Conservation (phyloP, 2,888 invertebrate genomes). For the Tanytarsus gracilentus region DNA sequence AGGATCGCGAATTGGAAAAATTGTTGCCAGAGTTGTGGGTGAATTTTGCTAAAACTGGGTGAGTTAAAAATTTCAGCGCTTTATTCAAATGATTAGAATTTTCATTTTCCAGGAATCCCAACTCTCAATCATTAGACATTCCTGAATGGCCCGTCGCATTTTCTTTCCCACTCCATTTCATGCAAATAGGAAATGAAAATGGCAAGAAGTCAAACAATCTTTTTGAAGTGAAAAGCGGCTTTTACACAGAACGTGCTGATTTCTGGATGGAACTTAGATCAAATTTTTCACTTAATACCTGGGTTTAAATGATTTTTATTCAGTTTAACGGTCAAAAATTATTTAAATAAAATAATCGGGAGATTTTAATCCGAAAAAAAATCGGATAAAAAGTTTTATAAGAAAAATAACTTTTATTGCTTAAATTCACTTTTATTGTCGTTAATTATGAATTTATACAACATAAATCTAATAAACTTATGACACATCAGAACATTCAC, state of each 20-base stretch:
- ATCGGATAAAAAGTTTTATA: too few species aligned
- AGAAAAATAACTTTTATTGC: background rate
- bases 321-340: too few species aligned
- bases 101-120: constrained; percentile 50
- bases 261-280: constrained; percentile 51
- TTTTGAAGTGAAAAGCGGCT: constrained; percentile 36
- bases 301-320: too few species aligned
- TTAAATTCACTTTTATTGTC: background rate
- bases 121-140: constrained; percentile 45
- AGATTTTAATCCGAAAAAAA: too few species aligned
- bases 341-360: too few species aligned
- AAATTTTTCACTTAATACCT: background rate
- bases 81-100: background rate
- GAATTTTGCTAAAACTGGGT: constrained; percentile 68
- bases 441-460: background rate
- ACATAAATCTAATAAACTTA: background rate
- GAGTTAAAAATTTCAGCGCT: constrained; percentile 33
- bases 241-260: constrained; percentile 44
- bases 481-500: background rate
- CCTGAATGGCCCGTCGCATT: constrained; percentile 50
- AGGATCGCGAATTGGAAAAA: constrained; percentile 53
- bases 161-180: constrained; percentile 38
- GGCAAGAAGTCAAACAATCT: constrained; percentile 51
- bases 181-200: constrained; percentile 47
- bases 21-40: constrained; percentile 59